These are phyloP conservation scores for Tiliacea citrago DNA, from an alignment of 2,888 invertebrate genomes.

Conservation along the genomic window DNA sequence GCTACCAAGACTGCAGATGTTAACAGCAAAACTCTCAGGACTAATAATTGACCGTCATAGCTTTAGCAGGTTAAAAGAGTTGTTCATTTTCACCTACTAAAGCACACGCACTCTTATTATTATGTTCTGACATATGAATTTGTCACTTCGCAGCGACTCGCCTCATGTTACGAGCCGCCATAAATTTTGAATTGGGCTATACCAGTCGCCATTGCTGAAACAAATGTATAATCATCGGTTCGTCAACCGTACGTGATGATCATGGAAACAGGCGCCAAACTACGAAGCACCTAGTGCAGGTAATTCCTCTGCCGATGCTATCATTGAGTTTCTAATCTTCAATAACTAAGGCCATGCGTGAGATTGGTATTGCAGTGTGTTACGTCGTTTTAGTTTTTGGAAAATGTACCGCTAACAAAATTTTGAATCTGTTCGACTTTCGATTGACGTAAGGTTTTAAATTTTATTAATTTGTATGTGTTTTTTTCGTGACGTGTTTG, in stretches of 20 bases:
- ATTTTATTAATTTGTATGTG: background rate
- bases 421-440: background rate
- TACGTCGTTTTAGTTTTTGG: constrained; percentile 32
- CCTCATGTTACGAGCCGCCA: too few relatives aligned
- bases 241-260: background rate
- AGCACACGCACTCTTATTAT: too few relatives aligned
- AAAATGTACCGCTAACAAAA: constrained; percentile 28
- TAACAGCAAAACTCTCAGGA: too few relatives aligned
- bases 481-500: background rate
- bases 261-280: constrained; percentile 39
- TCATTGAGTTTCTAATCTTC: constrained; percentile 51
- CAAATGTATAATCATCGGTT: too few relatives aligned
- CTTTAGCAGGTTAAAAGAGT: too few relatives aligned
- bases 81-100: too few relatives aligned
- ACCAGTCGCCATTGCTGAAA: too few relatives aligned
- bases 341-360: constrained; percentile 44
- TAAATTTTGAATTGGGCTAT: too few relatives aligned
- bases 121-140: too few relatives aligned
- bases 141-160: too few relatives aligned
- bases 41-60: too few relatives aligned
- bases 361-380: constrained; percentile 38
- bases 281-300: background rate
- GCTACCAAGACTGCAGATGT: too few relatives aligned
- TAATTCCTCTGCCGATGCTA: constrained; percentile 8
- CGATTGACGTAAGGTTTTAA: constrained; percentile 34